A percentile compares a stretch with the other conserved stretches of the same genome.
phyloP scores from a whole-genome alignment of 2,797 vertebrate species.

The Rhadinocentrus ornatus region DNA sequence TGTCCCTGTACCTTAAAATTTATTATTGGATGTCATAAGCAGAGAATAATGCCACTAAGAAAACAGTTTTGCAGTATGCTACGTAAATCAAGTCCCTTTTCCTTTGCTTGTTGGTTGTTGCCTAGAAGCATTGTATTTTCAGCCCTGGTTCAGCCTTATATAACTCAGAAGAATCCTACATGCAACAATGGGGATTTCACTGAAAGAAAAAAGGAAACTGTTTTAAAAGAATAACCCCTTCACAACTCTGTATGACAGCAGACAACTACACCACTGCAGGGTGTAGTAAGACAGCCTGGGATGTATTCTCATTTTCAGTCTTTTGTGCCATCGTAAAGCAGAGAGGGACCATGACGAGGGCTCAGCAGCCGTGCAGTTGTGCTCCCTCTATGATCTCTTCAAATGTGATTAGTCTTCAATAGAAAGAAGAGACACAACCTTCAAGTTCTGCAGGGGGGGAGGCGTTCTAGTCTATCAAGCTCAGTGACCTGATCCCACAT shows the following conservation, averaged over 20 bases:
- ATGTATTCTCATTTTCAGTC: conserved; percentile 28
- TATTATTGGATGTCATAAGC: background rate
- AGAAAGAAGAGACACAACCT: conserved; percentile 46
- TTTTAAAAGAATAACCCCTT: background rate
- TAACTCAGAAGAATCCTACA: background rate
- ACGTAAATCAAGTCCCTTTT: background rate
- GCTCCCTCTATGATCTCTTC: conserved; percentile 35
- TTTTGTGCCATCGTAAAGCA: conserved; percentile 51
- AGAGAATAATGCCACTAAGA: background rate
- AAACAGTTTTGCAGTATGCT: background rate
- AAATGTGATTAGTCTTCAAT: conserved; percentile 62
- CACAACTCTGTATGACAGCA: conserved; percentile 11
- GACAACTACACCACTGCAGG: background rate
- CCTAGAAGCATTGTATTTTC: background rate
- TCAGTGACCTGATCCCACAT: conserved; percentile 42
- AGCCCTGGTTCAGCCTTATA: background rate
- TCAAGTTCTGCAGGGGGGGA: conserved; percentile 24
- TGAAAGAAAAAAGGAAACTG: background rate
- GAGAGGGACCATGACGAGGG: conserved; percentile 47
- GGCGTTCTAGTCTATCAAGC: conserved; percentile 48
- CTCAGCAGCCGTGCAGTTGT: conserved; percentile 43
- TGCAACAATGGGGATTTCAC: background rate
- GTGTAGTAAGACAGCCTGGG: background rate
- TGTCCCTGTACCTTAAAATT: background rate
- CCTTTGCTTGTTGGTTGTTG: background rate